phyloP scores from a whole-genome alignment of 2,113 vertebrate species.

The Zosterops lateralis region DNA sequence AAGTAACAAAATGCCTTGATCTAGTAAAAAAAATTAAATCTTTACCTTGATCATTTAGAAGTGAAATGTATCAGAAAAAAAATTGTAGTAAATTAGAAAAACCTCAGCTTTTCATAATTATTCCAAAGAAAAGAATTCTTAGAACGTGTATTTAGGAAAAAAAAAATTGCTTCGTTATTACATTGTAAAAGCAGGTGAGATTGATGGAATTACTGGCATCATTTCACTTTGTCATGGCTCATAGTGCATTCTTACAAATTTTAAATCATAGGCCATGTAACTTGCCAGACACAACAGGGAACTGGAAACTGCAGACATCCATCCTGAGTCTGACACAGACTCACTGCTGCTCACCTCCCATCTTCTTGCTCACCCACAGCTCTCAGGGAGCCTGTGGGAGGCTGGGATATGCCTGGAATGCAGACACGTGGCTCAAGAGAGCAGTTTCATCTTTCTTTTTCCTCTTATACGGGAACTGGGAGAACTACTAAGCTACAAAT shows the following conservation, averaged over 20 bases:
- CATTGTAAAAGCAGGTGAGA: not conserved
- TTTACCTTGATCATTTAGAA: not conserved
- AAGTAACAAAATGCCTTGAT: not conserved
- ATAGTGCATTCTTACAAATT: not conserved
- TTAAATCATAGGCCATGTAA: not conserved
- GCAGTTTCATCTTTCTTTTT: not conserved
- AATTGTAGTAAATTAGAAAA: not conserved
- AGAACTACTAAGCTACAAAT: not conserved
- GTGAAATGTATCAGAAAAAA: not conserved
- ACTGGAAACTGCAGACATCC: not conserved
- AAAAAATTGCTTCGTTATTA: not conserved
- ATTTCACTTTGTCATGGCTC: not conserved
- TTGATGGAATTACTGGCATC: not conserved
- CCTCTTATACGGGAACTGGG: not conserved
- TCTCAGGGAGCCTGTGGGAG: not conserved
- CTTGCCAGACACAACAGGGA: not conserved
- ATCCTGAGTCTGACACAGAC: not conserved
- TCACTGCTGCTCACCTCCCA: not conserved
- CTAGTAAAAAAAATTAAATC: not conserved
- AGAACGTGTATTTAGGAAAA: not conserved
- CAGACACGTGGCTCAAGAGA: not conserved
- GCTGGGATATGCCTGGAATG: slow-evolving; percentile 21
- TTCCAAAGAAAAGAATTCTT: not conserved
- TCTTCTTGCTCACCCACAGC: not conserved
- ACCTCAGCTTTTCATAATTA: not conserved